Conservation (phyloP, 2,888 invertebrate species). For the Rotaria magnacalcarata region DNA sequence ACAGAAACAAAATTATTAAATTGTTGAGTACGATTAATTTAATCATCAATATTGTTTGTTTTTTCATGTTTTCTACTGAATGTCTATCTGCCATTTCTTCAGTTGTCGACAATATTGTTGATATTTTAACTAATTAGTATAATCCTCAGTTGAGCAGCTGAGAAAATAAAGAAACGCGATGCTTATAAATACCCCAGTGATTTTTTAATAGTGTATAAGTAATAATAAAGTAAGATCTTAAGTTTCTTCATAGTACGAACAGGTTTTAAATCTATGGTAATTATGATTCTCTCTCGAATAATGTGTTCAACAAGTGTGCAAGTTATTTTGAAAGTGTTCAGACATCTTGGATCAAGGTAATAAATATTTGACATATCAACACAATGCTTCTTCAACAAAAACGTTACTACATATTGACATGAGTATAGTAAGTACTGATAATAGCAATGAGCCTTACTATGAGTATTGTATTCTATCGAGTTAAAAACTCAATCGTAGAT, state of each 20-base stretch:
- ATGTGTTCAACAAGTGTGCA: constrained; percentile 61
- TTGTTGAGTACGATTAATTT: background rate
- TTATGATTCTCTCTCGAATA: constrained; percentile 60
- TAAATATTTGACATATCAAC: background rate
- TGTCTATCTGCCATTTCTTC: constrained; percentile 62
- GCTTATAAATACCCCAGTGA: constrained; percentile 60
- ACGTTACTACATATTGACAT: background rate
- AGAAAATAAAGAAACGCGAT: constrained; percentile 58
- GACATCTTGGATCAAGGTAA: background rate
- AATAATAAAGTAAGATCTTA: background rate
- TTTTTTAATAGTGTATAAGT: constrained; percentile 36
- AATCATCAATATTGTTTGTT: background rate
- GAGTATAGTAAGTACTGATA: background rate
- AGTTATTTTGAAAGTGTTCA: constrained; percentile 54
- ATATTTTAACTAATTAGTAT: constrained; percentile 60
- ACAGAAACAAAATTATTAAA: background rate
- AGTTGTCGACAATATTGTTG: constrained; percentile 61
- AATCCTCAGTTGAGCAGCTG: constrained; percentile 57
- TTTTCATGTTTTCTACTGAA: constrained; percentile 48
- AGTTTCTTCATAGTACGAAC: constrained; percentile 53
- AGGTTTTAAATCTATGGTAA: constrained; percentile 59
- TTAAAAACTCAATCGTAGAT: constrained; percentile 53
- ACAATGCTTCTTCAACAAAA: background rate
- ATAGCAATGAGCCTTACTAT: constrained; percentile 47
- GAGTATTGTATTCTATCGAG: constrained; percentile 51